phyloP scores from a whole-genome alignment of 1,140 invertebrate species.

The Lerema accius region DNA sequence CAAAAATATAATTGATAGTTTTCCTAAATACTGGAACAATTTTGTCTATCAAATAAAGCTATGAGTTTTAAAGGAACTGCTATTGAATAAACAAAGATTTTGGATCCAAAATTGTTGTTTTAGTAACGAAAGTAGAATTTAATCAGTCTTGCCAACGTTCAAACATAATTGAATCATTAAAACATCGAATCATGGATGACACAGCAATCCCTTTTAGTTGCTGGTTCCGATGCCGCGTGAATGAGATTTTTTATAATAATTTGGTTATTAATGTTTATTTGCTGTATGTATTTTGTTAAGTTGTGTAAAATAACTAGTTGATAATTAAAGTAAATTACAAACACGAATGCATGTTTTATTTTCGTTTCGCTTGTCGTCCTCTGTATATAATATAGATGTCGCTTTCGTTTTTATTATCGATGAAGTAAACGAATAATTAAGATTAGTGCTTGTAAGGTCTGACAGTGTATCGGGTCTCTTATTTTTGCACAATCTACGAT shows the following conservation, averaged over 20 bases:
- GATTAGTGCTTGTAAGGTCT: constrained; percentile 17
- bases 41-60: not conserved
- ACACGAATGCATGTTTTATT: constrained; percentile 74
- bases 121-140: constrained; percentile 8
- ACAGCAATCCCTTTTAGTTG: constrained; percentile 36
- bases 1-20: no score
- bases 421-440: constrained; percentile 10
- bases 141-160: constrained; percentile 50
- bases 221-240: constrained; percentile 55
- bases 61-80: not conserved
- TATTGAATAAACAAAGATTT: constrained; percentile 7
- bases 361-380: constrained; percentile 60
- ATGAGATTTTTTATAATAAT: constrained; percentile 63
- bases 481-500: constrained; percentile 12
- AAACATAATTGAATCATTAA: constrained; percentile 12
- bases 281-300: constrained; percentile 81
- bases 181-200: constrained; percentile 34
- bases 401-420: constrained; percentile 45
- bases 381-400: constrained; percentile 68
- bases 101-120: constrained; percentile 8
- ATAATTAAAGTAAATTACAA: constrained; percentile 78
- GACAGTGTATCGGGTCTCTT: constrained; percentile 3
- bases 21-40: not conserved
- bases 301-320: constrained; percentile 81
- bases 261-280: constrained; percentile 76